Evolutionary conservation across 2,113 vertebrate genomes (phyloP), one percentile per base, ranked within the genome.

Genomic region (Corydoras maculifer): DNA sequence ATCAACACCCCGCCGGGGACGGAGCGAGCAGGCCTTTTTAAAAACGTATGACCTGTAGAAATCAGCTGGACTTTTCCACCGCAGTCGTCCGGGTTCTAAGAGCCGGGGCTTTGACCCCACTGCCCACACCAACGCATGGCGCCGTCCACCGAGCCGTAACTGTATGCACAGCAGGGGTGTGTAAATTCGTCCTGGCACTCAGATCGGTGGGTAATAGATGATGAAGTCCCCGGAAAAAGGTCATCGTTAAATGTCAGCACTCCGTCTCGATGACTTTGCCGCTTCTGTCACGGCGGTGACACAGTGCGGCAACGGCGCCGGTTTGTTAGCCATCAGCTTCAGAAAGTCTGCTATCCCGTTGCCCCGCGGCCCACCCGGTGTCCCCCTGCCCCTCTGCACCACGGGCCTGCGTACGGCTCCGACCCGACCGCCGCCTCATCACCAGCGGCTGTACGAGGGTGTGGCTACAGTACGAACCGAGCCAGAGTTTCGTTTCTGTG

Each of bases 161-260:
- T 80, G 75, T 72, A 77, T 75, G 73, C 72, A 60, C 77, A 73
- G 76, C 73, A 71, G 77, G 79, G 70, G 72, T 75, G 73, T 72
- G 65, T 69, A 75, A 74, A 75, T 75, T 72, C 60, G 68, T 70
- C 65, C 69, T 25, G 54, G 65, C 73, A 66, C 72, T 68, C 65
- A 73, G 66, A 72, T 62, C 59, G 18, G 74, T 63, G 72, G 73
- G 70, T 78, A 74, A 69, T 76, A 77, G 80, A 81, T 80, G 73
- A 80, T 78, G 80, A 68, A 77, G 75, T 75, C 65, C 74, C 64
- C 29, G 25, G 70, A 79, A 83, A 43, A 83, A 83, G 82, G 80
- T 83, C 78, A 80, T 59, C 25, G 62, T 73, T 77, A 80, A 83
- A 82, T 80, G 82, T 81, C 78, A 81, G 79, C 72, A 64, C 78